Evolutionary conservation across 1,140 invertebrate species (phyloP), one percentile per base, ranked within the genome.

Genomic region (Formica exsecta): DNA sequence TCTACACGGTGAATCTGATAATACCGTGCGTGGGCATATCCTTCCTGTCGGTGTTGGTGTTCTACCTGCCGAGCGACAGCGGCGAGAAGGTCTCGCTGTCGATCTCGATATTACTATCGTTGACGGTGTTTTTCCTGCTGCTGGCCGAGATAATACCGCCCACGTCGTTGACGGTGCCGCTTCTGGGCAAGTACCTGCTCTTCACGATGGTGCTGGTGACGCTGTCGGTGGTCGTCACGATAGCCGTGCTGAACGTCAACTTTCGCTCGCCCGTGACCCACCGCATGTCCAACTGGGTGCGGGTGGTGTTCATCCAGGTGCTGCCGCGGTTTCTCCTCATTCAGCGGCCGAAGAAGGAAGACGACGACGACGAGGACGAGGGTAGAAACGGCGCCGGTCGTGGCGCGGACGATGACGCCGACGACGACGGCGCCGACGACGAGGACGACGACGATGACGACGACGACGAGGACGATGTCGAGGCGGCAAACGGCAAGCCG

Each of bases 121-220:
- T 99, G 91, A 99, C 99, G 92, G 99, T 99, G 96, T 99, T 99
- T 96, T 99, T 99, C 96, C 96, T 99, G 87, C 96, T 99, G 89
- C 96, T 99, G 90, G 98, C 98, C 90, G 99, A 99, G 96, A 99
- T 99, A 93, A 99, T 99, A 94, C 99, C 99, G 80, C 99, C 99
- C n/a, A 99, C 99, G 74, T 99, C 99, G 74, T 96, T 99, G 65
- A 99, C 99, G 64, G 98, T 99, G 79, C 99, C 99, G 57, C 96
- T 99, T 70, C 96, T 99, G 87, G 99, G 99, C 88, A 99, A 99
- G 96, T 99, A 99, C 96, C 96, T 99, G 54, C 96, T 99, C 32
- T 99, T 99, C 95, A 99, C 99, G 61, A 99, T 99, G 99, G 98
- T 99, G 93, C 96, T 99, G 91, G 99, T 99, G 88, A 99, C 99